Base-by-base conservation (phyloP, 2,888 invertebrate genomes). In the Rutpela maculata region DNA sequence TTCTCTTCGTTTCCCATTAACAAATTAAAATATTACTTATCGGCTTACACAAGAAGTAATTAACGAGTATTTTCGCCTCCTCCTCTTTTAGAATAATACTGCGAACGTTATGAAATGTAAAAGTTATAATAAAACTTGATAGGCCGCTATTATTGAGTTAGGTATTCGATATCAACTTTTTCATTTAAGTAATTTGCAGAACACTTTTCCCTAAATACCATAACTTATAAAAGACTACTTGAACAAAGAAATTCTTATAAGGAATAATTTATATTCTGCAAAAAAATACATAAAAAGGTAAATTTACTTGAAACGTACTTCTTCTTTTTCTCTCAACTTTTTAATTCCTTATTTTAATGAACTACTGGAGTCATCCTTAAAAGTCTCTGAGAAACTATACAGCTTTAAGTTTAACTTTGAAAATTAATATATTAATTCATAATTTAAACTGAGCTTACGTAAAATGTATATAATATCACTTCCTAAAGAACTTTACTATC, bases 341-440 rank as follows among this genome's bases (percentile, higher is more conserved):
- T 68, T 68, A 68, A 68, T 56, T 55, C 26, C 22, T 22, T 68
- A 68, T 68, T 68, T 22, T 56, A 68, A 68, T 56, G 67, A 68
- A n/a, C n/a, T 26, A 31, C 19, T 17, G 31, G 55, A n/a, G 12
- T 68, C 11, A 55, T 26, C 31, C n/a, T 68, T 31, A 7, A 26
- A 43, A 56, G n/a, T 68, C 11, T 19, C 7, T 31, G n/a, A 19
- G 22, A 35, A 35, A 62, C 35, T 62, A 31, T n/a, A n/a, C 6
- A 62, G 31, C 62, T 62, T 62, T 31, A 7, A 31, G 31, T n/a
- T 62, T 35, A 35, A 62, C n/a, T 55, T 67, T 67, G 26, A 67
- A 67, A 67, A 67, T 68, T 68, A 68, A 50, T 56, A 56, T 35
- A 56, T 68, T 22, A 68, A 57, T 56, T 68, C 50, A 55, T 12